phyloP scores from a whole-genome alignment of 2,888 invertebrate species.

The Gnatocerus cornutus region DNA sequence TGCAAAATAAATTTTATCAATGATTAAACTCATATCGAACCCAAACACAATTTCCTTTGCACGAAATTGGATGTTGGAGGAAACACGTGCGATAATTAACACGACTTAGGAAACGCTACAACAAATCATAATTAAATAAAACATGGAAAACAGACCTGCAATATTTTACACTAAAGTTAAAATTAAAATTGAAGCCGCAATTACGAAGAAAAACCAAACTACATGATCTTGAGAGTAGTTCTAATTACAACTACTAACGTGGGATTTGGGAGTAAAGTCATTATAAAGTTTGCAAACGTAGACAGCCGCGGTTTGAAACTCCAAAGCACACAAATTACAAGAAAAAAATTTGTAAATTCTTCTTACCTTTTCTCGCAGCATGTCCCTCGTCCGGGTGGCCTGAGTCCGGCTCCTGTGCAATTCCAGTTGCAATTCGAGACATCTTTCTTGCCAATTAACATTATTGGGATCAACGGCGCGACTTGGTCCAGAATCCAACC shows the following conservation, averaged over 20 bases:
- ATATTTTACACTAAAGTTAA: not conserved
- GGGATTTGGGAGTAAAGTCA: too few relatives aligned
- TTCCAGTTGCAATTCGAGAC: slow-evolving; percentile 88
- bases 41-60: slow-evolving; percentile 29
- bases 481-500: slow-evolving; percentile 70
- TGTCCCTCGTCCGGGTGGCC: slow-evolving; percentile 89
- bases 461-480: slow-evolving; percentile 62
- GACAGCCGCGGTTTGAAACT: too few relatives aligned
- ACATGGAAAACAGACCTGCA: not conserved
- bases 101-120: slow-evolving; percentile 1
- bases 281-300: too few relatives aligned
- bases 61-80: slow-evolving; percentile 12
- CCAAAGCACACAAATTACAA: too few relatives aligned
- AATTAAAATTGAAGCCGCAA: not conserved
- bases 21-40: slow-evolving; percentile 41
- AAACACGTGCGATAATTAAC: slow-evolving; percentile 17
- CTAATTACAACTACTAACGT: too few relatives aligned
- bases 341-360: too few relatives aligned
- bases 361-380: slow-evolving; percentile 91
- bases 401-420: slow-evolving; percentile 90
- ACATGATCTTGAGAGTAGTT: too few relatives aligned
- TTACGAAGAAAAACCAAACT: not conserved
- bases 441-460: slow-evolving; percentile 92
- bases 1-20: slow-evolving; percentile 44
- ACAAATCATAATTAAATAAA: slow-evolving; percentile 5